phyloP scores from a whole-genome alignment of 2,113 vertebrate genomes.

The Heterocephalus glaber region DNA sequence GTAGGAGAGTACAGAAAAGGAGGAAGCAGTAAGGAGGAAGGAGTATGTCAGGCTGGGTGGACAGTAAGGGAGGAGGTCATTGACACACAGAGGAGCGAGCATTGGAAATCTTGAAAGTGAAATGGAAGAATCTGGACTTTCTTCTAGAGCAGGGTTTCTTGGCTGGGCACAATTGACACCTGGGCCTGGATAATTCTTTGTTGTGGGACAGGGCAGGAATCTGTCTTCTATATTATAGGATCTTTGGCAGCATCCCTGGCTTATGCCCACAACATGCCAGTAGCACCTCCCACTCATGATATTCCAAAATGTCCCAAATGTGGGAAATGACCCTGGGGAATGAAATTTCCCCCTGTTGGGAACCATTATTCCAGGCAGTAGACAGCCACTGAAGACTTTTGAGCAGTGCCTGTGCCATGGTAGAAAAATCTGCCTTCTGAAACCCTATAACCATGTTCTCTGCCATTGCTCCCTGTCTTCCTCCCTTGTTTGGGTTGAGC shows the following conservation, averaged over 20 bases:
- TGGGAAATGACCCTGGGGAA: background rate
- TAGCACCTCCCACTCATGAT: background rate
- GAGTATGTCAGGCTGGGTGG: background rate
- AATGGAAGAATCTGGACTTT: background rate
- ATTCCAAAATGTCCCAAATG: background rate
- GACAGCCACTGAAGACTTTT: background rate
- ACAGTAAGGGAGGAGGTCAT: background rate
- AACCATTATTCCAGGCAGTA: background rate
- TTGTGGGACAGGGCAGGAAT: background rate
- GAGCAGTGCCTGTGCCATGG: background rate
- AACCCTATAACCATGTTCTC: background rate
- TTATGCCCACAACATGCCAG: background rate
- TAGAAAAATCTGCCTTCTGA: background rate
- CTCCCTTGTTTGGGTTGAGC: background rate
- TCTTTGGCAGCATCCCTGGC: background rate
- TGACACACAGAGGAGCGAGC: background rate
- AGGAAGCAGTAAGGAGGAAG: fast-evolving
- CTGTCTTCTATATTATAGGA: background rate
- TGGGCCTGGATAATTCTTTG: background rate
- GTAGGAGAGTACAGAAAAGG: background rate
- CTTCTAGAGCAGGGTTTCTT: background rate
- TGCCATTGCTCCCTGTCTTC: fast-evolving
- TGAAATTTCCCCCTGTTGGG: background rate
- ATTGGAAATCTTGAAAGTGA: background rate
- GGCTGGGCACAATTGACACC: background rate